Evolutionary conservation across 37 sponge, comb jelly and placozoan genomes (phyloP).

Genomic region (Dysidea cf. avara): DNA sequence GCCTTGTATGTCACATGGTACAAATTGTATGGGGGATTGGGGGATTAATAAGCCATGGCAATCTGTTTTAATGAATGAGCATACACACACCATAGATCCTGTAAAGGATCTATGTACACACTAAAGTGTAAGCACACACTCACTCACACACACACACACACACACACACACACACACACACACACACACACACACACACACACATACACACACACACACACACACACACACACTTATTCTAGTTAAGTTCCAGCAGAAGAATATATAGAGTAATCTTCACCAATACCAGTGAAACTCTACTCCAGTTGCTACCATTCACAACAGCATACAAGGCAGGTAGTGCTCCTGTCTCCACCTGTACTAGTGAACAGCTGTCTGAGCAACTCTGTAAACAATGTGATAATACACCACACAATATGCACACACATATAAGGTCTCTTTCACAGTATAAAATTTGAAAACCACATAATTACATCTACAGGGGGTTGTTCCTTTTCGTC

Average conservation of each 20-base stretch:
- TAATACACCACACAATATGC: neutral
- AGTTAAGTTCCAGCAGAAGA: conserved; percentile 45
- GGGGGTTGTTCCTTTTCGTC: neutral
- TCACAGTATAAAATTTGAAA: too few relatives aligned
- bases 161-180: conserved; percentile 28
- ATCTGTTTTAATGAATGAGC: neutral
- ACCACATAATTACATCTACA: neutral
- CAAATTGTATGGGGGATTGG: neutral
- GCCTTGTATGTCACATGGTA: neutral
- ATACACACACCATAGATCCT: neutral
- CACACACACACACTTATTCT: conserved; percentile 31
- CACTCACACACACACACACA: too few relatives aligned
- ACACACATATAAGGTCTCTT: neutral
- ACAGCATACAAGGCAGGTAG: conserved; percentile 30
- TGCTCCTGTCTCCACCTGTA: conserved; percentile 21
- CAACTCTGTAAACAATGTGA: conserved; percentile 49
- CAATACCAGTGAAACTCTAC: conserved; percentile 39
- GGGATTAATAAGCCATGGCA: neutral
- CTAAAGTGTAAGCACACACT: conserved; percentile 1
- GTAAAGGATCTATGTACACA: neutral
- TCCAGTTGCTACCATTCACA: conserved; percentile 46
- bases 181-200: conserved; percentile 11
- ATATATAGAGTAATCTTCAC: conserved; percentile 32
- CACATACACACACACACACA: neutral
- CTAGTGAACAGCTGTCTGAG: conserved; percentile 40